Base-by-base conservation (phyloP, 2,888 invertebrate species). In the Coleophora flavipennella region DNA sequence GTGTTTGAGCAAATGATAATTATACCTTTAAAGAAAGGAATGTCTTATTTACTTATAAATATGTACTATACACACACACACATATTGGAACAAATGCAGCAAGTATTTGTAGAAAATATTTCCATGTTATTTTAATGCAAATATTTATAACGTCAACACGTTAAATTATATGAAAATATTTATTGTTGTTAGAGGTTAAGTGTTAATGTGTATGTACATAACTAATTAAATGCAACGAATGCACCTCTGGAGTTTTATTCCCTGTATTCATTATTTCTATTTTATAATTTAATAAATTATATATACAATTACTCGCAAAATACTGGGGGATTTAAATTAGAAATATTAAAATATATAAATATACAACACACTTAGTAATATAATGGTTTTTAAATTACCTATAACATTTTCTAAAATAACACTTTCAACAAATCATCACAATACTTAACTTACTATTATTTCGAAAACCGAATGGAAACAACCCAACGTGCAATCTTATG, bases 131-230 rank as follows among this genome's bases (percentile, higher is more conserved):
- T 38, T 9, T 36, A 11, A 36, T 28, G 32, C 31, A 39, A 39
- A 34, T 36, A 27, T 42, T 36, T 42, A 42, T 36, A 26, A 36
- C 36, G 39, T 39, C 42, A 39, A 42, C 38, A 28, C 31, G 13
- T 25, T 39, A 31, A 13, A 31, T 33, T 45, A 41, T 45, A 42
- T 45, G 29, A 6, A 20, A 4, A 20, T 20, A 20, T 6, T 4
- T 20, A 20, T 20, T 4, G 3, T 20, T 4, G 3, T 4, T 20
- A 20, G 20, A 20, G 6, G 20, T 20, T 67, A 69, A 68, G 59
- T 68, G 72, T 77, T 78, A 66, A 73, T 69, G 75, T 75, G 74
- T 78, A 77, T 55, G 78, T 72, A 76, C 71, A 67, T 36, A 63
- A n/a, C n/a, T n/a, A n/a, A n/a, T n/a, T n/a, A 69, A 41, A 31